These are phyloP conservation scores for Trididemnum nubilum DNA, from an alignment of 23 tunicate genomes.

Conservation along the genomic window DNA sequence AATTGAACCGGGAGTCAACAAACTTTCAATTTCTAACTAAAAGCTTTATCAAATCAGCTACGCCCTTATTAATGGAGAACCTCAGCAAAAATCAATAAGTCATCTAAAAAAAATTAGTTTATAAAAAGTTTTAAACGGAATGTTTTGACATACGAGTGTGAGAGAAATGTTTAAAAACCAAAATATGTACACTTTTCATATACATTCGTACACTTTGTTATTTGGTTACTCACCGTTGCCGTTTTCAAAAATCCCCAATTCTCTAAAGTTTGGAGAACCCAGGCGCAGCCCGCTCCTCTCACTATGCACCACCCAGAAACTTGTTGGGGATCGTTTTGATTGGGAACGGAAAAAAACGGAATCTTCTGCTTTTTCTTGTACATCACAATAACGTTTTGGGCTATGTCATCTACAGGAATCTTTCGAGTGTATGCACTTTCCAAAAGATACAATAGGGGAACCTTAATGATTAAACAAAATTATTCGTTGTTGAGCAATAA, in stretches of 20 bases:
- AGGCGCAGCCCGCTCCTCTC: slow-evolving; percentile 3
- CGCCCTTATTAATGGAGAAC: too few species aligned
- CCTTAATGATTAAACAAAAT: background rate
- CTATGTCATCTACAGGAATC: background rate
- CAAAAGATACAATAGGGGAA: background rate
- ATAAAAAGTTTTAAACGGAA: too few species aligned
- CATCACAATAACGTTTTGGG: slow-evolving; percentile 5
- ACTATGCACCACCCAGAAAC: slow-evolving; percentile 24
- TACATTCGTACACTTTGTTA: too few species aligned
- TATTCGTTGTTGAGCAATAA: background rate
- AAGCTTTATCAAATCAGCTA: too few species aligned
- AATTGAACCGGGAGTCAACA: too few species aligned
- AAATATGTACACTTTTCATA: too few species aligned
- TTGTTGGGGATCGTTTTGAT: background rate
- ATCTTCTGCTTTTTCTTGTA: background rate
- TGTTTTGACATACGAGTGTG: too few species aligned
- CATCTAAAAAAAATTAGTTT: too few species aligned
- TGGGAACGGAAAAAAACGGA: background rate
- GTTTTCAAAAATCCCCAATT: background rate
- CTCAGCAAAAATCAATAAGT: too few species aligned
- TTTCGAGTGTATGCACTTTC: background rate
- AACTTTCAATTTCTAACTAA: too few species aligned
- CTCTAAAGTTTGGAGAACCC: slow-evolving; percentile 15
- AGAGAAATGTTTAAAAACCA: too few species aligned
- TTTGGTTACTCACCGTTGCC: too few species aligned